phyloP scores from a whole-genome alignment of 2,797 vertebrate genomes.

The Austrolebias charrua region DNA sequence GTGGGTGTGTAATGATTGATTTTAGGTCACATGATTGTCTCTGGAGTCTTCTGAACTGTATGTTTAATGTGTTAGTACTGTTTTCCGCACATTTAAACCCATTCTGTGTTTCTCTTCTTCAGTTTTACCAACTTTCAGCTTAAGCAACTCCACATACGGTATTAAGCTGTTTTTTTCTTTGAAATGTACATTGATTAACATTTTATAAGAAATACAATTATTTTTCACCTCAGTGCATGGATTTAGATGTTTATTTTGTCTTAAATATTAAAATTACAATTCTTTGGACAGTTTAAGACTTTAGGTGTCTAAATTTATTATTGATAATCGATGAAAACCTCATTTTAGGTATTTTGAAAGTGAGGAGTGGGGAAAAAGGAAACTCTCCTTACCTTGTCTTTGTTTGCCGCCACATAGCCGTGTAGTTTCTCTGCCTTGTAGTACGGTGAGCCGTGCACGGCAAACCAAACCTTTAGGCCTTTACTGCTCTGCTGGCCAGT shows the following conservation, averaged over 20 bases:
- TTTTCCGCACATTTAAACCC: not conserved
- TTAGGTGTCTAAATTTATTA: too few relatives aligned
- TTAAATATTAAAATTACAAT: not conserved
- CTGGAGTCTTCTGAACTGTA: constrained; percentile 5
- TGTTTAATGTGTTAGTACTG: not conserved
- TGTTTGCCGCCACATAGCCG: constrained; percentile 82
- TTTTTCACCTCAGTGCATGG: too few relatives aligned
- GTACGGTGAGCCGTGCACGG: constrained; percentile 80
- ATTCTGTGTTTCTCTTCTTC: too few relatives aligned
- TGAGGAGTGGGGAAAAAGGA: too few relatives aligned
- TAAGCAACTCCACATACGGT: too few relatives aligned
- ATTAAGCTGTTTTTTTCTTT: not conserved
- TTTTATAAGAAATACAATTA: not conserved
- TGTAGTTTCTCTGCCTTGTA: constrained; percentile 85
- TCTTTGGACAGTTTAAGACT: not conserved
- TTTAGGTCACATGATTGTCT: not conserved
- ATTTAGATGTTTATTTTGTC: not conserved
- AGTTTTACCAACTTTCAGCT: not conserved
- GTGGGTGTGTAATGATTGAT: constrained; percentile 3
- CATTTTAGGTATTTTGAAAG: not conserved
- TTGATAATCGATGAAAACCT: not conserved
- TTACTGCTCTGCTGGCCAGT: constrained; percentile 43
- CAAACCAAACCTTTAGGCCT: constrained; percentile 84
- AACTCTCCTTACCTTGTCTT: constrained; percentile 64
- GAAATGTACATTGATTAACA: not conserved